Evolutionary conservation across 2,888 invertebrate species (phyloP).

Genomic region (Augiades crinisus): DNA sequence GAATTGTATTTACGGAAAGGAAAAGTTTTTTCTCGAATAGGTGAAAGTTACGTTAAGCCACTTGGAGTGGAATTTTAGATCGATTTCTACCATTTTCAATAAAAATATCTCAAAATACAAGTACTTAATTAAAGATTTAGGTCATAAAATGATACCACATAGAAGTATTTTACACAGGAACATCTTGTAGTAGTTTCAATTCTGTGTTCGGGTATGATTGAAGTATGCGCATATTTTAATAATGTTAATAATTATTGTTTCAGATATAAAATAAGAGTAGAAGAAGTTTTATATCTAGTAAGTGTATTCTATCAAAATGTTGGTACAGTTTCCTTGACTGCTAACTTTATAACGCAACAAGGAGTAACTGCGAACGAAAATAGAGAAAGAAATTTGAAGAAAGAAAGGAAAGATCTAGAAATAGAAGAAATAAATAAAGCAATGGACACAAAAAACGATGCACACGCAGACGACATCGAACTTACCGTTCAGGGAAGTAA

Average conservation of each 20-base stretch:
- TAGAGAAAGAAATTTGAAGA: conserved; percentile 32
- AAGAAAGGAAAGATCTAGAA: conserved; percentile 33
- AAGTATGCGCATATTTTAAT: neutral
- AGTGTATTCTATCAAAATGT: conserved; percentile 63
- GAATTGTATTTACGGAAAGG: neutral
- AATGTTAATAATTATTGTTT: conserved; percentile 39
- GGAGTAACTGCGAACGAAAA: conserved; percentile 34
- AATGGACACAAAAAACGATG: conserved; percentile 69
- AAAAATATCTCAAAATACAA: too few species aligned
- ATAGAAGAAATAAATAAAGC: conserved; percentile 37
- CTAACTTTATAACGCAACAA: conserved; percentile 33
- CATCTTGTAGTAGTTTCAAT: too few species aligned
- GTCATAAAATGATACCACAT: too few species aligned
- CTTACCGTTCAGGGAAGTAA: conserved; percentile 68
- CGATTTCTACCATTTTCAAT: too few species aligned
- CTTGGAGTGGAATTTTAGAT: too few species aligned
- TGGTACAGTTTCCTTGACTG: conserved; percentile 56
- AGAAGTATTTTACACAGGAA: too few species aligned
- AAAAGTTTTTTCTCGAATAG: neutral
- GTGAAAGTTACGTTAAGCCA: too few species aligned
- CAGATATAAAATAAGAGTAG: conserved; percentile 46
- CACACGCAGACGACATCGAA: conserved; percentile 65
- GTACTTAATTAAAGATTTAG: too few species aligned
- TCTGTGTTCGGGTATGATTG: too few species aligned
- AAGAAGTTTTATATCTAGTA: conserved; percentile 53